Conservation (phyloP, 1,140 invertebrate species). For the Polypedilum pembai region DNA sequence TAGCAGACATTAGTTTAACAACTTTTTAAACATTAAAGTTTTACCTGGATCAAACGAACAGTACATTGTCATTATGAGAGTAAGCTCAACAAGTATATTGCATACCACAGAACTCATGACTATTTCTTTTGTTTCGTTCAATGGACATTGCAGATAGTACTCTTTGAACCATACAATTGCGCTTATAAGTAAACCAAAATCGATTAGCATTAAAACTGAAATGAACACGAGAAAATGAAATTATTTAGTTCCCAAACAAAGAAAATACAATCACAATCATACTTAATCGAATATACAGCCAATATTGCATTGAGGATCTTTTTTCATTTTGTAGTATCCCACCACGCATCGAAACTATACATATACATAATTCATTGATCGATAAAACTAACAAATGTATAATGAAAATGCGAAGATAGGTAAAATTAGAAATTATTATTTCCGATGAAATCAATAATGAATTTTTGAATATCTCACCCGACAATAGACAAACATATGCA, state of each 20-base stretch:
- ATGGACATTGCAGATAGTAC: constrained; percentile 62
- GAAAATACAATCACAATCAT: constrained; percentile 41
- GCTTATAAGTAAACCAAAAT: constrained; percentile 66
- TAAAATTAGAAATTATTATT: constrained; percentile 19
- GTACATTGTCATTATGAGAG: constrained; percentile 72
- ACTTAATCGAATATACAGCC: constrained; percentile 76
- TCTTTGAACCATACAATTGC: constrained; percentile 66
- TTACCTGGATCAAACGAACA: constrained; percentile 69
- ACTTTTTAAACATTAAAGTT: too few species aligned
- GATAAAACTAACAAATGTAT: constrained; percentile 47
- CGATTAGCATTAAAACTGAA: constrained; percentile 64
- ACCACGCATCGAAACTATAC: constrained; percentile 68
- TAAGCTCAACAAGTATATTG: constrained; percentile 68
- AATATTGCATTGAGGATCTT: constrained; percentile 68
- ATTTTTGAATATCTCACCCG: constrained; percentile 38
- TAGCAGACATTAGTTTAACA: too few species aligned
- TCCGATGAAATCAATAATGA: not conserved
- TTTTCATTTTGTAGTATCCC: constrained; percentile 71
- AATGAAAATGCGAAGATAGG: constrained; percentile 39
- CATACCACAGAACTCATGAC: constrained; percentile 73
- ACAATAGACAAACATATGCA: constrained; percentile 60
- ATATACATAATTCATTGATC: constrained; percentile 64
- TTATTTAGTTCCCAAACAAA: not conserved
- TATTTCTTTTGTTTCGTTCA: constrained; percentile 62
- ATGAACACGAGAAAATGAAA: constrained; percentile 27